phyloP scores from a whole-genome alignment of 2,888 invertebrate genomes.

The Orthosia cruda region DNA sequence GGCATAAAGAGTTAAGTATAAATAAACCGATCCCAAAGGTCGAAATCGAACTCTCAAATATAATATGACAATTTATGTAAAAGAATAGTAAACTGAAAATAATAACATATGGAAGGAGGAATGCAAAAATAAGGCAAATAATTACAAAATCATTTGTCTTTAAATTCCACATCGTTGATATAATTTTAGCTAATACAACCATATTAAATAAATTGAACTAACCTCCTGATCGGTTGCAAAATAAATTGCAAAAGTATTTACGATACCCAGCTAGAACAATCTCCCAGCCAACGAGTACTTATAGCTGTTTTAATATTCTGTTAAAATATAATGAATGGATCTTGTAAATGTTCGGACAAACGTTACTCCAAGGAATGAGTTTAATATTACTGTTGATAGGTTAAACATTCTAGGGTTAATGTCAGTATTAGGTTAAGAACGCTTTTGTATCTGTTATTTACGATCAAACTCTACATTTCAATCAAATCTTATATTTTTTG shows the following conservation, averaged over 20 bases:
- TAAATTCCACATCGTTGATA: too few species aligned
- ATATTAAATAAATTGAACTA: background rate
- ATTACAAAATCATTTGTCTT: too few species aligned
- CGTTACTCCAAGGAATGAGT: slow-evolving; percentile 61
- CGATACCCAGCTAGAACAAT: slow-evolving; percentile 33
- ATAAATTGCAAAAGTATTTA: slow-evolving; percentile 4
- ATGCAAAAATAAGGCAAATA: background rate
- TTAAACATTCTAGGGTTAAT: slow-evolving; percentile 64
- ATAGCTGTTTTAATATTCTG: slow-evolving; percentile 59
- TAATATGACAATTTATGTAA: too few species aligned
- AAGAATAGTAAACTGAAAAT: background rate
- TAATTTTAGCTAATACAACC: background rate
- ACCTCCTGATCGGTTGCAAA: too few species aligned
- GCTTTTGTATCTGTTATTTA: slow-evolving; percentile 64
- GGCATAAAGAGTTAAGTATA: too few species aligned
- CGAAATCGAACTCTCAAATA: too few species aligned
- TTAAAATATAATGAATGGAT: slow-evolving; percentile 50
- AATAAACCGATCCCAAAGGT: background rate
- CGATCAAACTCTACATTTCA: slow-evolving; percentile 32
- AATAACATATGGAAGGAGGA: background rate
- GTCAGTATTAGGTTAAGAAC: slow-evolving; percentile 66
- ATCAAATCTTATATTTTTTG: slow-evolving; percentile 46
- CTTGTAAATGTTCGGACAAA: slow-evolving; percentile 57
- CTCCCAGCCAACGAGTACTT: slow-evolving; percentile 29
- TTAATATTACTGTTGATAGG: slow-evolving; percentile 65